A percentile compares a stretch with the other conserved stretches of the same genome.
These are phyloP conservation scores for Bos javanicus DNA, from an alignment of 2,113 vertebrate species.

Conservation along the genomic window DNA sequence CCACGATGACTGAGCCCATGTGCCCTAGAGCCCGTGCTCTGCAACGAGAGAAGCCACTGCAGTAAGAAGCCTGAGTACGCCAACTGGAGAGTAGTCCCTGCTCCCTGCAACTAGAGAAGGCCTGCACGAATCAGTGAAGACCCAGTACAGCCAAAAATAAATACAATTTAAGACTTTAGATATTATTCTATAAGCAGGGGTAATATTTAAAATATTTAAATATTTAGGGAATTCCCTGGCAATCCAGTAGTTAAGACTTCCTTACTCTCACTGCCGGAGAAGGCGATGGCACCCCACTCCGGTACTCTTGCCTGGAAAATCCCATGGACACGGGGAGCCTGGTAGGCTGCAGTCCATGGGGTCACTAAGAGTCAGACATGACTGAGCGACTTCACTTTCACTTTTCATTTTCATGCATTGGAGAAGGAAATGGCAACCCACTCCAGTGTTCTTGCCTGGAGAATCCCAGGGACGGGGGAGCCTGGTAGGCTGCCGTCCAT, in stretches of 20 bases:
- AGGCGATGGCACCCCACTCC: too few relatives aligned
- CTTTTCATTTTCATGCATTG: too few relatives aligned
- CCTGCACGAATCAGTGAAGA: background rate
- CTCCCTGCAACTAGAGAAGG: background rate
- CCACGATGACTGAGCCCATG: accelerated
- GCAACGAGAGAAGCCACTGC: background rate
- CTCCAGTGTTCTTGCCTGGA: too few relatives aligned
- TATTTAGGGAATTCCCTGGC: background rate
- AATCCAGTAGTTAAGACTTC: background rate
- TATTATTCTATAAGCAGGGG: background rate
- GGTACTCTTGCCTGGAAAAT: too few relatives aligned
- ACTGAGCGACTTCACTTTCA: too few relatives aligned
- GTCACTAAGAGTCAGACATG: too few relatives aligned
- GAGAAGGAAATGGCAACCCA: too few relatives aligned
- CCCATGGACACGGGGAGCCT: too few relatives aligned
- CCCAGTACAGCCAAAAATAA: background rate
- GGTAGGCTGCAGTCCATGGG: too few relatives aligned
- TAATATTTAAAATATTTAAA: background rate
- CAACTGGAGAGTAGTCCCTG: background rate
- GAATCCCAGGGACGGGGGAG: too few relatives aligned
- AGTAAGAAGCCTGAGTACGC: accelerated
- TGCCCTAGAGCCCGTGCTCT: background rate
- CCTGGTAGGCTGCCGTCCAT: too few relatives aligned
- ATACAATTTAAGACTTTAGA: background rate
- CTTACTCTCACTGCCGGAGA: background rate